Percentiles rank a stretch among this genome's conserved stretches.
phyloP scores from a whole-genome alignment of 2,888 invertebrate genomes.

The Calameuta filiformis region DNA sequence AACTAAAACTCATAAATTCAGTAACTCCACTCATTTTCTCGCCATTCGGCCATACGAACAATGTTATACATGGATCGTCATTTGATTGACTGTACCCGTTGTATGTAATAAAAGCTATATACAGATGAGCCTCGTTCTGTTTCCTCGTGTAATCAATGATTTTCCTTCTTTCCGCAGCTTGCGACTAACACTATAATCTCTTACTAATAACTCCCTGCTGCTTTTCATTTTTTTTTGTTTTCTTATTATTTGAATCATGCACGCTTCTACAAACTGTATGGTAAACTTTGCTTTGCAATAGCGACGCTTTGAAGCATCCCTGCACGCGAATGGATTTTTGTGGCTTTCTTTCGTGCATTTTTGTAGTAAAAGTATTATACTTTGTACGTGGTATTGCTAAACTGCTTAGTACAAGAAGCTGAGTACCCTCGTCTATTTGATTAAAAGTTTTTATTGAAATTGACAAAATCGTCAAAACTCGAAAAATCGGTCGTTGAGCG shows the following conservation, averaged over 20 bases:
- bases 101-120: constrained; percentile 53
- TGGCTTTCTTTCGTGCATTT: background rate
- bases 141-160: constrained; percentile 42
- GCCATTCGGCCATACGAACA: background rate
- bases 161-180: constrained; percentile 52
- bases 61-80: background rate
- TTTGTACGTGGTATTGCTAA: background rate
- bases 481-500: background rate
- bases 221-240: constrained; percentile 2
- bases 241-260: background rate
- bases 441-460: background rate
- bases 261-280: background rate
- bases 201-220: constrained; percentile 48
- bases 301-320: background rate
- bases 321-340: background rate
- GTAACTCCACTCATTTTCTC: background rate
- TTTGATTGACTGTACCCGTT: constrained; percentile 27
- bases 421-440: background rate
- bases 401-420: background rate
- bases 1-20: background rate
- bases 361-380: background rate
- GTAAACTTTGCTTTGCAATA: background rate
- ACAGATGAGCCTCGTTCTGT: constrained; percentile 45
- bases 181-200: constrained; percentile 59
- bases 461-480: background rate